phyloP scores from a whole-genome alignment of 2,888 invertebrate genomes.

The Apamea crenata region DNA sequence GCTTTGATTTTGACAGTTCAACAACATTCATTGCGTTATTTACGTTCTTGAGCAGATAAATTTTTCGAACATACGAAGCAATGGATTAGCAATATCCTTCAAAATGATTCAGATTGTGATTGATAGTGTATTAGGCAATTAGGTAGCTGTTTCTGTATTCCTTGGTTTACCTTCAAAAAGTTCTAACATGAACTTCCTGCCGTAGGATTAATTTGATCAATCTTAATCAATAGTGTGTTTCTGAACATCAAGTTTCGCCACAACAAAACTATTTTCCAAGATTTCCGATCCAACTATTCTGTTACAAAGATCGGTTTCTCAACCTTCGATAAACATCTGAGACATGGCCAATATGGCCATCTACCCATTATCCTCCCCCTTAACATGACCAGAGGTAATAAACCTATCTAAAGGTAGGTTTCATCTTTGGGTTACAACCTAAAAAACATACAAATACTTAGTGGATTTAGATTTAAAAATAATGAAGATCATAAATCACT shows the following conservation, averaged over 20 bases:
- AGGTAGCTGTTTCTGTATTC: neutral
- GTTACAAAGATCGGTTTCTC: neutral
- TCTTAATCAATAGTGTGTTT: neutral
- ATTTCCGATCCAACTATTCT: conserved; percentile 3
- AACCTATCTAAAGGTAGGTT: neutral
- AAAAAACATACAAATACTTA: neutral
- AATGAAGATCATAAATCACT: neutral
- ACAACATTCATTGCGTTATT: too few relatives aligned
- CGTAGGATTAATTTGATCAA: neutral
- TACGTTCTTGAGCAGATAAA: too few relatives aligned
- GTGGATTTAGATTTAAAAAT: neutral
- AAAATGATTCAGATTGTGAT: too few relatives aligned
- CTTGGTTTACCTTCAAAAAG: neutral
- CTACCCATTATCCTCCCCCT: neutral
- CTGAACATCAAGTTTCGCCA: conserved; percentile 2
- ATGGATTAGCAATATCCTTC: too few relatives aligned
- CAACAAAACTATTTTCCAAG: conserved; percentile 11
- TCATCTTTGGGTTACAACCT: conserved; percentile 13
- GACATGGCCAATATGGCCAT: neutral
- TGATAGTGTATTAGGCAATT: too few relatives aligned
- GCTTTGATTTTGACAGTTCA: too few relatives aligned
- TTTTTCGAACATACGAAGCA: too few relatives aligned
- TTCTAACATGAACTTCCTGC: neutral
- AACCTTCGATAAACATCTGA: neutral
- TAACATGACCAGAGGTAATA: neutral